Conservation (phyloP, 2,797 vertebrate genomes). For the Discoglossus pictus region DNA sequence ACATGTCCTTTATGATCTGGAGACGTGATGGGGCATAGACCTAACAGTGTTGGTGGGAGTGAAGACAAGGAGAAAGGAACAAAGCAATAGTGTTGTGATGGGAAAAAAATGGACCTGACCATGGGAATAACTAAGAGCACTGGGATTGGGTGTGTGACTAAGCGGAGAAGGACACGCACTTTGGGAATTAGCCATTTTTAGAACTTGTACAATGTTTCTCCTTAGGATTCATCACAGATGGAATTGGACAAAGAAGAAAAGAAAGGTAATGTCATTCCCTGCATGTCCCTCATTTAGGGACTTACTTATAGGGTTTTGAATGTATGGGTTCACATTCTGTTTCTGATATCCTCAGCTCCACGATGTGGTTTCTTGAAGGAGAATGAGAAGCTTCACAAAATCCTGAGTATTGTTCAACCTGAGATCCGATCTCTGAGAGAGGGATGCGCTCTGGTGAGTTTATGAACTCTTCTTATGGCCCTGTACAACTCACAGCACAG, state of each 20-base stretch:
- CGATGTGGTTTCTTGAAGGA: constrained; percentile 85
- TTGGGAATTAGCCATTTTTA: neutral
- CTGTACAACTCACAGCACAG: constrained; percentile 6
- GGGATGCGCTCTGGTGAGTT: constrained; percentile 77
- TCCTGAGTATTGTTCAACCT: constrained; percentile 79
- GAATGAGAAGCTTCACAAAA: constrained; percentile 74
- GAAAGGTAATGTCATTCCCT: constrained; percentile 60
- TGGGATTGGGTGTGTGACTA: neutral
- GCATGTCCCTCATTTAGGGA: neutral
- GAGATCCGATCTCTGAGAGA: constrained; percentile 83
- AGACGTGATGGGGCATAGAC: too few species aligned
- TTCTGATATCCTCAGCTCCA: constrained; percentile 67
- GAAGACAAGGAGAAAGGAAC: neutral
- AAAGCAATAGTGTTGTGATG: neutral
- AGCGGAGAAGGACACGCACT: too few species aligned
- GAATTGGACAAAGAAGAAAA: constrained; percentile 86
- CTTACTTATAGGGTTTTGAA: neutral
- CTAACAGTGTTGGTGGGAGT: too few species aligned
- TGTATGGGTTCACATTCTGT: neutral
- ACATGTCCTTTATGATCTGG: too few species aligned
- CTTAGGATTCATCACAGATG: constrained; percentile 70
- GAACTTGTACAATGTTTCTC: constrained; percentile 14
- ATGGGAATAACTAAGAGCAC: neutral
- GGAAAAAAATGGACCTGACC: neutral
- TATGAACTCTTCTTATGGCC: constrained; percentile 54